Percentiles rank a stretch among this genome's conserved stretches.
These are phyloP conservation scores for Solenopsis fugax DNA, from an alignment of 1,140 invertebrate species.

Conservation along the genomic window DNA sequence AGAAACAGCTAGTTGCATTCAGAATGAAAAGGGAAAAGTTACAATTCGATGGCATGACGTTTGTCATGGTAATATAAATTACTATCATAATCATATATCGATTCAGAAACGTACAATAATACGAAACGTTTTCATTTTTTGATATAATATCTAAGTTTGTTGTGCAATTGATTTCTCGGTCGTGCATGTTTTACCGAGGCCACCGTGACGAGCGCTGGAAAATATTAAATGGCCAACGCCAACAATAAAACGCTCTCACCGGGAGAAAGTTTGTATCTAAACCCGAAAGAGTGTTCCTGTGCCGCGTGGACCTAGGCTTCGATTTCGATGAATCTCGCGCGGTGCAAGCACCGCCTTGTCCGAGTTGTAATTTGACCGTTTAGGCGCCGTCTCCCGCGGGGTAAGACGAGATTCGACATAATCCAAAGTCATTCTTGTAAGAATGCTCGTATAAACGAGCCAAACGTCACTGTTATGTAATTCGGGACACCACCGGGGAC, in stretches of 20 bases:
- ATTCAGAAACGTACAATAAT: neutral
- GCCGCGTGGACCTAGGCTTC: slow-evolving; percentile 3
- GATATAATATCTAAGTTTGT: neutral
- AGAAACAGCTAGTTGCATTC: neutral
- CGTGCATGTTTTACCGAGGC: neutral
- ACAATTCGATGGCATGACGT: neutral
- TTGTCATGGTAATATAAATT: neutral
- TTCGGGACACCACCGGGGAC: slow-evolving; percentile 75
- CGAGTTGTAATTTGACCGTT: slow-evolving; percentile 81
- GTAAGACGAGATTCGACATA: slow-evolving; percentile 80
- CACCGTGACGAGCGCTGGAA: neutral
- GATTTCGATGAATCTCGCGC: slow-evolving; percentile 29
- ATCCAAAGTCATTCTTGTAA: slow-evolving; percentile 84
- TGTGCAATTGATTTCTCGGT: neutral
- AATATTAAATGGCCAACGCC: slow-evolving; percentile 16
- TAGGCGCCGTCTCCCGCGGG: slow-evolving; percentile 80
- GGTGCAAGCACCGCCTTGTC: slow-evolving; percentile 49
- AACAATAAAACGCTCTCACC: slow-evolving; percentile 43
- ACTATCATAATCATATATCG: neutral
- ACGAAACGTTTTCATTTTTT: neutral
- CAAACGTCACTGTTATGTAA: slow-evolving; percentile 77
- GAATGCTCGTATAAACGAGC: slow-evolving; percentile 78
- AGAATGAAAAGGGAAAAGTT: neutral
- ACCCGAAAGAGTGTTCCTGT: neutral
- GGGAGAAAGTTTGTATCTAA: slow-evolving; percentile 57